Evolutionary conservation across 2,888 invertebrate species (phyloP), one percentile per base, ranked within the genome.

Genomic region (Acanthosoma haemorrhoidale): DNA sequence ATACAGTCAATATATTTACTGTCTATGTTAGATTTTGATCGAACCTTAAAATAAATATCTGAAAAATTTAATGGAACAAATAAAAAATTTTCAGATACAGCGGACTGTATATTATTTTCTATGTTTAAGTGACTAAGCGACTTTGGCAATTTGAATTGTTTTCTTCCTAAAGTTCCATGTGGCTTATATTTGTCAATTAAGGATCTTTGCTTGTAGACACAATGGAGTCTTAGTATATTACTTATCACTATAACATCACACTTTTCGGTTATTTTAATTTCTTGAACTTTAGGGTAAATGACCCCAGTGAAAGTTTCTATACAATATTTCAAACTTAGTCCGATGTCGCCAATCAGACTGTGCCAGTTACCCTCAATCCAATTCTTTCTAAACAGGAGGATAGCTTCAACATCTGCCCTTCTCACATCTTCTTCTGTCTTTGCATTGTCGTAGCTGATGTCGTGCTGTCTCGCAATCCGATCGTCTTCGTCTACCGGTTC

Each of bases 311-410:
- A 73, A 15, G 38, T 66, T 60, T 73, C 72, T 43, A 73, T 67
- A 61, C 34, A 60, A 63, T 73, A 73, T 61, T 73, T 73, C 36
- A 73, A 21, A 59, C 71, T 71, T 15, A 73, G 51, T 4, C 72
- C 72, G 43, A 71, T 13, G 41, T 71, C 72, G 21, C 72, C 72
- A 31, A 73, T 73, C 16, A 73, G 39, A 32, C 72, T 73, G 61
- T 73, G 72, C 72, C 72, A 73, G 64, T 73, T 73, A 13, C 72
- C 72, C 6, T 43, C 39, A 9, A 64, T 21, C 72, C 72, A 73
- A 38, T 67, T 71, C 9, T 41, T 39, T 32, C 72, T 66, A 58
- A 73, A 73, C 16, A 41, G 64, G 1, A 13, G 11, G 16, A 73
- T 72, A 8, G 73, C 73, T 25, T 70, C 66, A 8, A 70, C 25